phyloP scores from a whole-genome alignment of 2,113 vertebrate species.

The Lepus timidus region DNA sequence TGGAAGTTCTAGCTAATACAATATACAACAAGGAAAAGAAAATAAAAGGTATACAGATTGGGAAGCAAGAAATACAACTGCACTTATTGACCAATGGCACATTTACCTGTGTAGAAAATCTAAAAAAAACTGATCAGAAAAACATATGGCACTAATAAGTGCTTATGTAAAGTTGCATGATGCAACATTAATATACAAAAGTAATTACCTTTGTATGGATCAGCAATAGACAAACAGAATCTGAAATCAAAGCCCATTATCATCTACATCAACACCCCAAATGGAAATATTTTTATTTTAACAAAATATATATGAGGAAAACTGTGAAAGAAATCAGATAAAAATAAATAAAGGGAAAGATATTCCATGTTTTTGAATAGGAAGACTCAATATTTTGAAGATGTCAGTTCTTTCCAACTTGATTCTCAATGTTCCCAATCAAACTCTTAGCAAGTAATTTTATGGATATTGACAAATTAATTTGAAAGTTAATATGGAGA shows the following conservation, averaged over 20 bases:
- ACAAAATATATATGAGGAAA: not conserved
- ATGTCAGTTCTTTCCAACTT: no score
- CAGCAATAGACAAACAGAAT: not conserved
- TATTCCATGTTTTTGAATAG: no score
- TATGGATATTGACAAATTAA: no score
- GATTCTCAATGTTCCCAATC: no score
- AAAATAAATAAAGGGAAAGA: no score
- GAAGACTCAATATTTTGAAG: no score
- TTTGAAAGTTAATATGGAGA: no score
- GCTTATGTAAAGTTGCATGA: not conserved
- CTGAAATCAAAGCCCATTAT: not conserved
- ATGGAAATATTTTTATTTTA: not conserved
- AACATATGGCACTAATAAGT: not conserved
- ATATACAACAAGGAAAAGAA: not conserved
- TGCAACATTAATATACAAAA: not conserved
- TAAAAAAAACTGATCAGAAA: not conserved
- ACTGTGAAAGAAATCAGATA: not conserved
- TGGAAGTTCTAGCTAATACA: not conserved
- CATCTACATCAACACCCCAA: not conserved
- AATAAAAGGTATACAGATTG: not conserved
- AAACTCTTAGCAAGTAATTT: no score
- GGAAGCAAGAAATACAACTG: not conserved
- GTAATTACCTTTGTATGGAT: not conserved
- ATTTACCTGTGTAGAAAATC: not conserved
- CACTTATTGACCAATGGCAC: not conserved